Base-by-base conservation (phyloP, 2,888 invertebrate species). In the Ectemnius cavifrons region DNA sequence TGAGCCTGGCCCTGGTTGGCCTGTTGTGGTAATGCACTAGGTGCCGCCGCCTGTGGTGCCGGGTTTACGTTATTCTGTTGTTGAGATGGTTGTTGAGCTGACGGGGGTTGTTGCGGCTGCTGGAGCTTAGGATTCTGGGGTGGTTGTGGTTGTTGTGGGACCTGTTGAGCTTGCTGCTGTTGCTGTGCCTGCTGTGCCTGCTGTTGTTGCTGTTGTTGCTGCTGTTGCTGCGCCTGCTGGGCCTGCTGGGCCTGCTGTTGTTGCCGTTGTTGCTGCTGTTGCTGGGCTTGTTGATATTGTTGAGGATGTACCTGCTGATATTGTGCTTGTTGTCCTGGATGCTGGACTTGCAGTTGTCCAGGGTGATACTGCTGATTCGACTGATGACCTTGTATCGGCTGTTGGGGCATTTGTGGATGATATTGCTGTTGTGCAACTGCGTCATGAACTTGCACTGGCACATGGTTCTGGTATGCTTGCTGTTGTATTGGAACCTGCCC, bases 311-410 rank as follows among this genome's bases (percentile, higher is more conserved):
- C 52, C 6, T 73, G 8, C 16, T 52, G 52, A 52, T 52, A 52
- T 16, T 77, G 76, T 46, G 79, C 74, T 70, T 77, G 78, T 82
- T 82, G 47, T 27, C 79, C 79, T 63, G 83, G 85, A 47, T 45
- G 16, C 52, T 52, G 52, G 0, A 16, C 3, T 6, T 6, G 52
- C 0, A n/a, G 45, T 60, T 83, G 82, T 70, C 78, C 82, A 37
- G 85, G 87, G 45, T 89, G 84, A 4, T 81, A 85, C 49, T 77
- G 82, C 49, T 83, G 85, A 14, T 81, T 83, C 62, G 88, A 83
- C 27, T 83, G 71, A 27, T 83, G 82, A 4, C 46, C 13, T 60
- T 80, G 79, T 27, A 49, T 23, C 14, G 71, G 85, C 16, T 75
- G 79, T 3, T 70, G 67, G 57, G 75, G 78, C 16, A 82, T 82